Percentiles rank a stretch among this genome's conserved stretches.
Evolutionary conservation across 2,797 vertebrate genomes (phyloP).

Genomic region (Hippocampus kuda): DNA sequence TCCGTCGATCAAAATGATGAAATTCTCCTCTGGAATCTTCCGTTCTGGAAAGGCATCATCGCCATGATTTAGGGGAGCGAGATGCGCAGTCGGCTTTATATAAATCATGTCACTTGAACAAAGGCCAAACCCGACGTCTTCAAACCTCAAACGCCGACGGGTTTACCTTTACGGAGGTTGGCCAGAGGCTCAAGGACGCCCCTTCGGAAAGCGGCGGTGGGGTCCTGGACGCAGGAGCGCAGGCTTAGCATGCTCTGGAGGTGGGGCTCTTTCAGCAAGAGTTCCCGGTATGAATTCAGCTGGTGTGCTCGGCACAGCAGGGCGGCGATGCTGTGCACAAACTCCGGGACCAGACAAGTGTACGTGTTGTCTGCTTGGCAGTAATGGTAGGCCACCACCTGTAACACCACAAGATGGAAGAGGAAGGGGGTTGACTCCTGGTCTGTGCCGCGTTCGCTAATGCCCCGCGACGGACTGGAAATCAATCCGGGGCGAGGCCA

Average conservation of each 20-base stretch:
- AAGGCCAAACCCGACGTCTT: neutral
- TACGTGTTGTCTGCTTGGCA: conserved; percentile 98
- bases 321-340: conserved; percentile 91
- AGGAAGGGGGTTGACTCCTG: neutral
- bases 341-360: conserved; percentile 94
- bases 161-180: conserved; percentile 80
- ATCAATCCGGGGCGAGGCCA: too few species aligned
- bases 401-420: conserved; percentile 9
- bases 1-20: conserved; percentile 90
- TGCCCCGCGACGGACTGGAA: too few species aligned
- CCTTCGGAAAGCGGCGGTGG: conserved; percentile 80
- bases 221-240: conserved; percentile 93
- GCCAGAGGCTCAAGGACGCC: conserved; percentile 85
- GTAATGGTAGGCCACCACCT: conserved; percentile 98
- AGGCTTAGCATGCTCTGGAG: conserved; percentile 94
- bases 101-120: neutral
- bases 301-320: conserved; percentile 85
- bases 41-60: conserved; percentile 67
- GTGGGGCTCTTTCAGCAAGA: conserved; percentile 83
- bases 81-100: neutral
- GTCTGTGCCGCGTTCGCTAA: too few species aligned
- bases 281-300: conserved; percentile 80
- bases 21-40: conserved; percentile 90
- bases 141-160: neutral
- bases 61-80: conserved; percentile 8